Conservation (phyloP, 2,113 vertebrate species). For the Stictonetta naevosa region DNA sequence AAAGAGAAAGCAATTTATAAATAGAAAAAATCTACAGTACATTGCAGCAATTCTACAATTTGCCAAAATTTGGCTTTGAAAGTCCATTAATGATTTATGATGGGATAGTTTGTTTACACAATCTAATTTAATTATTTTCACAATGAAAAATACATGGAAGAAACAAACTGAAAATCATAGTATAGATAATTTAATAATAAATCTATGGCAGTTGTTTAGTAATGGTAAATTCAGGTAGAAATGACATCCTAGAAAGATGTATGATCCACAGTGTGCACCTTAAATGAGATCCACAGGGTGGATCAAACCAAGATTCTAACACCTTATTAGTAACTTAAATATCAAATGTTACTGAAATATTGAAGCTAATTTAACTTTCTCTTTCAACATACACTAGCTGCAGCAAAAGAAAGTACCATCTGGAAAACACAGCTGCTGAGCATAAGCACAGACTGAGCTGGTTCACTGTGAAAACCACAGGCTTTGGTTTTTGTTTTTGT, state of each 20-base stretch:
- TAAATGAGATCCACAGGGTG: conserved; percentile 47
- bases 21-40: background rate
- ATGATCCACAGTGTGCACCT: conserved; percentile 11
- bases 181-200: conserved; percentile 8
- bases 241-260: conserved; percentile 35
- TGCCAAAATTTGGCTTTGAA: background rate
- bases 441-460: conserved; percentile 60
- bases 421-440: conserved; percentile 69
- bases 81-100: background rate
- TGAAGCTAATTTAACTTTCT: conserved; percentile 46
- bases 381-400: conserved; percentile 3
- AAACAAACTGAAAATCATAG: background rate
- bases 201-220: background rate
- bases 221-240: conserved; percentile 38
- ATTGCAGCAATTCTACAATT: background rate
- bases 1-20: background rate
- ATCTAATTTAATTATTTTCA: background rate
- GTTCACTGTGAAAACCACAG: conserved; percentile 74
- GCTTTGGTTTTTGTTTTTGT: background rate
- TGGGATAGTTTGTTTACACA: background rate
- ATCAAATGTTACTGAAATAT: conserved; percentile 41
- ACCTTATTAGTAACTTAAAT: conserved; percentile 55
- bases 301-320: conserved; percentile 56
- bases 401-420: conserved; percentile 66
- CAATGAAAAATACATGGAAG: background rate